Base-by-base conservation (phyloP, 1,140 invertebrate genomes). In the Hesperophylax magnus region DNA sequence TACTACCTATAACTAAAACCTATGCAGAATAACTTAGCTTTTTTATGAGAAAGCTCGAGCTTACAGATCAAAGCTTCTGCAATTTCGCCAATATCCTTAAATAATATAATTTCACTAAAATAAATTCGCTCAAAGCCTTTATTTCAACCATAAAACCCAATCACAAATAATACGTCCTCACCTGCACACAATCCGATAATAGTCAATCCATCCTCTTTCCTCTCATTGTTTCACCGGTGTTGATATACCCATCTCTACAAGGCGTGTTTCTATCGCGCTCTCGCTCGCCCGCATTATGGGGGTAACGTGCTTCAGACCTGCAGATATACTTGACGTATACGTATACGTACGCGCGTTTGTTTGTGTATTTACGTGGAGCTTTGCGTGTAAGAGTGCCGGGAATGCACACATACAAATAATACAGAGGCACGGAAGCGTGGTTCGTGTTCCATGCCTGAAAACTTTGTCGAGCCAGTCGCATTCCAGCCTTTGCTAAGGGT, bases 391-490 rank as follows among this genome's bases (percentile, higher is more conserved):
- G 53, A n/a, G 47, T 47, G 47, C 34, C 9, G 47, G 34, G 69
- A 72, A 72, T 72, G 47, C 47, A 72, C 69, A 71, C 67, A 71
- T 6, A 71, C 34, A 71, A 17, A 34, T 15, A 34, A 47, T 22
- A 72, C 47, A 72, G 72, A 75, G 72, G 75, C 39, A 63, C 75
- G 75, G 27, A 71, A 72, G 77, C 67, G 77, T 72, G 65, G 65
- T 58, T 58, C 27, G 22, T 75, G 77, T 54, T 78, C 77, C 77
- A 53, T 53, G 61, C 67, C 60, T 27, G 54, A 79, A 79, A 79
- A 72, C 53, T 79, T 79, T 79, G 67, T 78, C 63, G 47, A 77
- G 75, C 34, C 77, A 79, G 77, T 79, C 77, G 77, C 77, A 79
- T 79, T 65, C 54, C 77, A 47, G 31, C 67, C 53, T 47, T 34